Evolutionary conservation across 2,113 vertebrate species (phyloP).

Genomic region (Raphicerus campestris): DNA sequence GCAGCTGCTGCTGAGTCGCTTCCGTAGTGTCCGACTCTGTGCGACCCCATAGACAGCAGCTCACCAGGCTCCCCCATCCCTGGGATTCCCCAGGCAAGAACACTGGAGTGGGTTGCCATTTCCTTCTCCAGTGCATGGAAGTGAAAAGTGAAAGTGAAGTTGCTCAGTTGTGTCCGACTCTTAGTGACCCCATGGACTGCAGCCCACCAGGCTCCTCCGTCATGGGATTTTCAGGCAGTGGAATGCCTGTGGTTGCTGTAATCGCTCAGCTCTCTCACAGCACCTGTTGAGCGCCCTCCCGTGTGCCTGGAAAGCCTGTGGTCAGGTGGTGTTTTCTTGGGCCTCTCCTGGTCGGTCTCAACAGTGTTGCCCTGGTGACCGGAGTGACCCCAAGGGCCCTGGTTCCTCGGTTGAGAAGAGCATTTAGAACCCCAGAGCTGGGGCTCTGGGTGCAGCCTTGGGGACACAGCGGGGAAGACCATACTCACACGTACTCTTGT

Average conservation of each 20-base stretch:
- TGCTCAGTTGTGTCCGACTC: no score
- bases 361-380: neutral
- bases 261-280: rapidly evolving
- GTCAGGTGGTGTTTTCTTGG: neutral
- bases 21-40: no score
- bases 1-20: no score
- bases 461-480: neutral
- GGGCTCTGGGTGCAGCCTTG: neutral
- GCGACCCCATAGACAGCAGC: no score
- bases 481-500: rapidly evolving
- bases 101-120: no score
- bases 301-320: neutral
- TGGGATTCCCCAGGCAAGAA: no score
- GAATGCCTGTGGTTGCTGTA: rapidly evolving
- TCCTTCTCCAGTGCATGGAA: no score
- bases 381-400: neutral
- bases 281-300: rapidly evolving
- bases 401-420: neutral
- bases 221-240: neutral
- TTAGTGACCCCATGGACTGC: no score
- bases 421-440: neutral
- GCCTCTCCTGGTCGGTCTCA: no score
- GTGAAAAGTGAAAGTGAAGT: no score
- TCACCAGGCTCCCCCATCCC: no score
- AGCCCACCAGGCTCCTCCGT: no score